A percentile compares a stretch with the other conserved stretches of the same genome.
Evolutionary conservation across 2,113 vertebrate genomes (phyloP).

Genomic region (Paedocypris sp.): DNA sequence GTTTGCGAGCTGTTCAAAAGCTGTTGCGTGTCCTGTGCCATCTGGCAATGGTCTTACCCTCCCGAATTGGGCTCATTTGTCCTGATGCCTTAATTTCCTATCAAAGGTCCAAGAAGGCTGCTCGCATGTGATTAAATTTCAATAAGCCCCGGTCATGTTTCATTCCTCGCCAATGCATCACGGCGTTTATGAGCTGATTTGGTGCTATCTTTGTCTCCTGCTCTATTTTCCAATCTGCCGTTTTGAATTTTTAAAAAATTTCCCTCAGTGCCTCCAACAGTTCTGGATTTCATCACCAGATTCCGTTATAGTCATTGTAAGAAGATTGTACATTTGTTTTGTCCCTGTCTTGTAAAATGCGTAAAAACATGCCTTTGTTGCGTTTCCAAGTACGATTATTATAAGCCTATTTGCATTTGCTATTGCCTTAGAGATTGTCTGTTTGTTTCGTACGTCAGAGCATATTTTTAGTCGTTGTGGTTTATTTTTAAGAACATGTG

Average conservation of each 20-base stretch:
- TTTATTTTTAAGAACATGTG: constrained; percentile 44
- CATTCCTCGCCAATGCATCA: constrained; percentile 35
- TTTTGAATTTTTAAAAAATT: constrained; percentile 54
- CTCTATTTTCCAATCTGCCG: constrained; percentile 55
- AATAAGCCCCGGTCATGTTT: constrained; percentile 51
- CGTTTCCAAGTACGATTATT: neutral
- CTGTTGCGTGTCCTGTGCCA: constrained; percentile 23
- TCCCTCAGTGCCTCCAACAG: neutral
- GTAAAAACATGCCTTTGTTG: neutral
- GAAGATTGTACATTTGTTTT: neutral
- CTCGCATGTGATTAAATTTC: constrained; percentile 40
- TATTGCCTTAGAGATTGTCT: constrained; percentile 17
- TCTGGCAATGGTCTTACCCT: constrained; percentile 40
- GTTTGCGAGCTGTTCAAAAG: constrained; percentile 18
- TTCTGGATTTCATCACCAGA: neutral
- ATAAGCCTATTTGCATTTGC: constrained; percentile 20
- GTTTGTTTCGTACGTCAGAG: constrained; percentile 35
- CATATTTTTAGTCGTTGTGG: constrained; percentile 26
- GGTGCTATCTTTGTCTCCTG: constrained; percentile 38
- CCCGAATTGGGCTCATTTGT: constrained; percentile 33
- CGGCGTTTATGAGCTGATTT: constrained; percentile 46
- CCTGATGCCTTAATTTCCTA: constrained; percentile 32
- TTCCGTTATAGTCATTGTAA: neutral
- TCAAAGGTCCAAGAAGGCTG: constrained; percentile 9
- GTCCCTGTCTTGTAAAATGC: neutral